Evolutionary conservation across 1,140 invertebrate species (phyloP).

Genomic region (Pteromalus puparum): DNA sequence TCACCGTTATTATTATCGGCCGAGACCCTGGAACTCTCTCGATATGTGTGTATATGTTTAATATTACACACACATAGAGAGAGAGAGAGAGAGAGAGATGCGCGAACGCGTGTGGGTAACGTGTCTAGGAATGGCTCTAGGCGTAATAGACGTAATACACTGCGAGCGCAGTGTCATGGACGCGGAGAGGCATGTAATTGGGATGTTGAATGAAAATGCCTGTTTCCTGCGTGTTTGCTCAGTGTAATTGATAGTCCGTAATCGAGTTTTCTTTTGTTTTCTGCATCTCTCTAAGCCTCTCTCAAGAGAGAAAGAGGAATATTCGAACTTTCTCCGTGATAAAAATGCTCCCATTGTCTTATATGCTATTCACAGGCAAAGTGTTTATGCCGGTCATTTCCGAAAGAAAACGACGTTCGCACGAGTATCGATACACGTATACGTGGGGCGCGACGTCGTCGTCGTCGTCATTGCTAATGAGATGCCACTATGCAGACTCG

Average conservation of each 20-base stretch:
- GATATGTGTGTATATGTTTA: background rate
- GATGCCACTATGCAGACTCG: slow-evolving; percentile 4
- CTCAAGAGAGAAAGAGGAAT: background rate
- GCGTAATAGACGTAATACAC: background rate
- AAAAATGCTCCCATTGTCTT: background rate
- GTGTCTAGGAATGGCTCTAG: background rate
- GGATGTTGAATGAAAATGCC: background rate
- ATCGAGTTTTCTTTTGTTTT: slow-evolving; percentile 1
- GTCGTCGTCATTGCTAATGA: slow-evolving; percentile 12
- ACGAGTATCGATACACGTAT: background rate
- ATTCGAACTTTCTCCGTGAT: background rate
- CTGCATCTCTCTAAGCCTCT: background rate
- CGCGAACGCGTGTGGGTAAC: background rate
- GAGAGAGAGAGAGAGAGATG: background rate
- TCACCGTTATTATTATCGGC: slow-evolving; percentile 36
- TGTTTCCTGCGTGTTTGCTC: background rate
- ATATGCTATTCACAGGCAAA: background rate
- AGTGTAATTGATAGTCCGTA: background rate
- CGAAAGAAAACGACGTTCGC: slow-evolving; percentile 25
- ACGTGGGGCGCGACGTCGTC: background rate
- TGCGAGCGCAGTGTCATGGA: background rate
- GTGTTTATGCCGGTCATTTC: slow-evolving; percentile 10
- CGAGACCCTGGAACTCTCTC: background rate
- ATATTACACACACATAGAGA: background rate
- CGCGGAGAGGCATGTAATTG: slow-evolving; percentile 19